Evolutionary conservation across 30 jellyfish, hydroid and myxozoan genomes (phyloP), one percentile per base, ranked within the genome.

Genomic region (Chrysaora quinquecirrha): DNA sequence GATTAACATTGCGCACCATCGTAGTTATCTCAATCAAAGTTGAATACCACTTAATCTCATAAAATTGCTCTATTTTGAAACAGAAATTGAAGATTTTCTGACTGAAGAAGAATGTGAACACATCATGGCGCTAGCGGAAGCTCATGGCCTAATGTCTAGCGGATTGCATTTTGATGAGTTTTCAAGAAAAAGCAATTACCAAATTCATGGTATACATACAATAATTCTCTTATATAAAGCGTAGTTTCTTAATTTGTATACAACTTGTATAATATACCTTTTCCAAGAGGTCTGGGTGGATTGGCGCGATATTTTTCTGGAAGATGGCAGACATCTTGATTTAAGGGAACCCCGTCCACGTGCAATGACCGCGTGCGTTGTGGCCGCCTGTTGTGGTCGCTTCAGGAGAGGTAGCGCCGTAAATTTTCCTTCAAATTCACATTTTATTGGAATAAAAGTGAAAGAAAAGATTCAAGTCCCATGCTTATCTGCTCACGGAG

Each of bases 31-130:
- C n/a, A n/a, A n/a, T n/a, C n/a, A n/a, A n/a, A n/a, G n/a, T n/a
- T n/a, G n/a, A n/a, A n/a, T n/a, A n/a, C n/a, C n/a, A n/a, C n/a
- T n/a, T n/a, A n/a, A n/a, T n/a, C n/a, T n/a, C n/a, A n/a, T n/a
- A n/a, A n/a, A n/a, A n/a, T n/a, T n/a, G n/a, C n/a, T n/a, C n/a
- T n/a, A n/a, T 43, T 43, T 43, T 16, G 16, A 43, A 43, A 19
- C 77, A 93, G 98, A 93, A 30, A 86, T 93, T 86, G 96, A 97
- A 33, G 90, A 93, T 47, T 86, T 93, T 34, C 83, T 93, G 33
- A 64, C 97, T 3, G 96, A 86, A 6, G 96, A 86, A 4, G 98
- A 93, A 30, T 86, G 97, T 60, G 98, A 93, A 32, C 97, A 87
- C 32, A 93, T 93, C 38, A 93, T 82, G 64, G 96, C 89, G 28